phyloP scores from a whole-genome alignment of 2,113 vertebrate species.

The Haemorhous mexicanus region DNA sequence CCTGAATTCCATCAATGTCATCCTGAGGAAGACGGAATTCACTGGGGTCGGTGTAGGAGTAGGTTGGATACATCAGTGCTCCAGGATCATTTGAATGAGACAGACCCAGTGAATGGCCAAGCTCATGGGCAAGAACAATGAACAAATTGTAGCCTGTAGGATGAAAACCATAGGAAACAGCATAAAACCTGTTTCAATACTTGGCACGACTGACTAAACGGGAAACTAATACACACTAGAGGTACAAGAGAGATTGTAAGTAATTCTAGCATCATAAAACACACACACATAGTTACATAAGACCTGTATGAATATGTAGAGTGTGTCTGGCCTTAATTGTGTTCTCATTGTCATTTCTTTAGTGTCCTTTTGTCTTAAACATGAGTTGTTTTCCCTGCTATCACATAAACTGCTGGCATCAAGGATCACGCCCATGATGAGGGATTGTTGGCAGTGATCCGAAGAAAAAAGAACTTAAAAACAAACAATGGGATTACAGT shows the following conservation, averaged over 20 bases:
- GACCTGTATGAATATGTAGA: not conserved
- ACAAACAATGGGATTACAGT: not conserved
- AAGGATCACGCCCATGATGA: not conserved
- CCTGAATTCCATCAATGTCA: conserved; percentile 89
- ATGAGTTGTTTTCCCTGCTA: not conserved
- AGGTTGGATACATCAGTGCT: conserved; percentile 88
- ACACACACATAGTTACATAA: not conserved
- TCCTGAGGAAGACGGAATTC: conserved; percentile 82
- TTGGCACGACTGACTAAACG: not conserved
- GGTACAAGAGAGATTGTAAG: not conserved
- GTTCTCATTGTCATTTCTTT: not conserved
- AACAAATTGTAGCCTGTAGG: conserved; percentile 86
- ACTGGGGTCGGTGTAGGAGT: conserved; percentile 74
- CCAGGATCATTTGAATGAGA: conserved; percentile 84
- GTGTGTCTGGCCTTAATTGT: not conserved
- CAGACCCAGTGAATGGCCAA: conserved; percentile 91
- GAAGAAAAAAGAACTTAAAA: not conserved
- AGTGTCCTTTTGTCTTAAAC: not conserved
- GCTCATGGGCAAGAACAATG: conserved; percentile 91
- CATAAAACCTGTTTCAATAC: not conserved
- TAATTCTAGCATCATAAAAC: not conserved
- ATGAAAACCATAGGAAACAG: not conserved
- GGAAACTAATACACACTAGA: not conserved
- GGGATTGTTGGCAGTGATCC: not conserved
- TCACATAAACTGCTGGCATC: not conserved